phyloP scores from a whole-genome alignment of 2,888 invertebrate species.

The Trimorus sp. region DNA sequence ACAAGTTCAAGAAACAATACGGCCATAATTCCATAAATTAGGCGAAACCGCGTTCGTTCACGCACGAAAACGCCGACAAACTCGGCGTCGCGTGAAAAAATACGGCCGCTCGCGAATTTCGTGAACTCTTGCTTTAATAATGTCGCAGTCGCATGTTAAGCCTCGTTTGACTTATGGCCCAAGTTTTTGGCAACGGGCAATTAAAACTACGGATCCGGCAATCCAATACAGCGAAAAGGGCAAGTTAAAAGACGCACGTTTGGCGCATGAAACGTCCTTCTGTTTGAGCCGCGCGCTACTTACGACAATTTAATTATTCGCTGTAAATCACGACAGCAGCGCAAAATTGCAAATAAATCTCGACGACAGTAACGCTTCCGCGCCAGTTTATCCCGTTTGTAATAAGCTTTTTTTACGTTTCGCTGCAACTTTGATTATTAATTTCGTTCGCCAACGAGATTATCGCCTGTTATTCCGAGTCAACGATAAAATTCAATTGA shows the following conservation, averaged over 20 bases:
- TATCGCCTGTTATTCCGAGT: too few species aligned
- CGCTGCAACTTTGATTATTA: background rate
- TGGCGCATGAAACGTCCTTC: slow-evolving; percentile 62
- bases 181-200: slow-evolving; percentile 76
- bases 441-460: too few species aligned
- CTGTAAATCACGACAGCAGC: slow-evolving; percentile 74
- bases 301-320: slow-evolving; percentile 80
- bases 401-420: slow-evolving; percentile 16
- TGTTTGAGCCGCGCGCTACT: slow-evolving; percentile 61
- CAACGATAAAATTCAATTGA: too few species aligned
- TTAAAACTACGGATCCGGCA: slow-evolving; percentile 69
- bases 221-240: slow-evolving; percentile 55
- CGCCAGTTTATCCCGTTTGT: slow-evolving; percentile 33
- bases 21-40: too few species aligned
- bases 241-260: slow-evolving; percentile 46
- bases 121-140: slow-evolving; percentile 62
- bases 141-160: slow-evolving; percentile 60
- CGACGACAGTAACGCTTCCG: slow-evolving; percentile 64
- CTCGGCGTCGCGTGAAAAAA: slow-evolving; percentile 34
- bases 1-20: too few species aligned
- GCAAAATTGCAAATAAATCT: slow-evolving; percentile 75
- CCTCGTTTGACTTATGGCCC: slow-evolving; percentile 73
- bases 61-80: slow-evolving; percentile 21
- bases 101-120: slow-evolving; percentile 26
- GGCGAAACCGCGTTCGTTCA: background rate